Evolutionary conservation across 2,888 invertebrate species (phyloP).

Genomic region (Caenorhabditis sp.): DNA sequence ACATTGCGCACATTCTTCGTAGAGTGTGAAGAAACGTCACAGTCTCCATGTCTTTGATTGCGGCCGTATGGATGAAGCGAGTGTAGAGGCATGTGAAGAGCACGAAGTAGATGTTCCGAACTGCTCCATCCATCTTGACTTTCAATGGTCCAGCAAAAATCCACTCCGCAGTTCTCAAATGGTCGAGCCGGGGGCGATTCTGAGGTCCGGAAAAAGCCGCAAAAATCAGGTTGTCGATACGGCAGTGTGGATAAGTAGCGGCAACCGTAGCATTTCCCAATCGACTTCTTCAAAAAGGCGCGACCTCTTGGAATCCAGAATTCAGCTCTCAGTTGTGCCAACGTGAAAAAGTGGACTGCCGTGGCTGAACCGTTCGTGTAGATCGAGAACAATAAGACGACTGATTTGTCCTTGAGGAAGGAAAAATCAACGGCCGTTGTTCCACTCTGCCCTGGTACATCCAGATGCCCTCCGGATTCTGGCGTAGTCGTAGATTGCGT

Average conservation of each 20-base stretch:
- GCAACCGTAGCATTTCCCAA: constrained; percentile 75
- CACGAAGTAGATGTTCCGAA: constrained; percentile 24
- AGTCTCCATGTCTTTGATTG: neutral
- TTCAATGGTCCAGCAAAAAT: constrained; percentile 78
- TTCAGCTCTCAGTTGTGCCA: constrained; percentile 56
- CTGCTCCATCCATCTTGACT: constrained; percentile 12
- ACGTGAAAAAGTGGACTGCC: constrained; percentile 34
- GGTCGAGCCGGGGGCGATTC: constrained; percentile 68
- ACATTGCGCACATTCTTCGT: constrained; percentile 7
- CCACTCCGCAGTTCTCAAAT: constrained; percentile 74
- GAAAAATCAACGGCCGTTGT: neutral
- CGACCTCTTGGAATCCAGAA: constrained; percentile 77
- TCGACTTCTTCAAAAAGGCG: constrained; percentile 61
- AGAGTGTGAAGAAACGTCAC: neutral
- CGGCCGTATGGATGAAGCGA: constrained; percentile 4
- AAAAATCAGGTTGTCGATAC: constrained; percentile 73
- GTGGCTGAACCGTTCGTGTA: constrained; percentile 17
- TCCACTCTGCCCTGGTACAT: neutral
- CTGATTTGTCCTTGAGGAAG: constrained; percentile 13
- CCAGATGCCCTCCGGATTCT: neutral
- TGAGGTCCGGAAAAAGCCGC: constrained; percentile 74
- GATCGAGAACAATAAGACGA: neutral
- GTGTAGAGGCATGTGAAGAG: constrained; percentile 26
- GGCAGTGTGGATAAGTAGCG: constrained; percentile 55
- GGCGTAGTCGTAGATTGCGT: neutral